Evolutionary conservation across 1,140 invertebrate genomes (phyloP).

Genomic region (Diorhabda sublineata): DNA sequence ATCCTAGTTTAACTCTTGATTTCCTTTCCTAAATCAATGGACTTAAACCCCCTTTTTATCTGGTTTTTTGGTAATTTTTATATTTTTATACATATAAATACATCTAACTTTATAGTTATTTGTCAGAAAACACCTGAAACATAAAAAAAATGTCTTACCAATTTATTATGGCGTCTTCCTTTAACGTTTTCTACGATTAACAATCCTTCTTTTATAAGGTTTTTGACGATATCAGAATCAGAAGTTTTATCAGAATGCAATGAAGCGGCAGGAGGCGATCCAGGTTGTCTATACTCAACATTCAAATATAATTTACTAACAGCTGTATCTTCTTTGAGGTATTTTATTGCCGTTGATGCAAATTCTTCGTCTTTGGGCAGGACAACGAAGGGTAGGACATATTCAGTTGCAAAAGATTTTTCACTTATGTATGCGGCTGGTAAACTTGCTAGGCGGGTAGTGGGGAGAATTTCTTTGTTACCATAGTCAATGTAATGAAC

Average conservation of each 20-base stretch:
- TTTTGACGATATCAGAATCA: slow-evolving; percentile 80
- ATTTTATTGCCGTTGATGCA: slow-evolving; percentile 67
- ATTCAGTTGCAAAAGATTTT: slow-evolving; percentile 81
- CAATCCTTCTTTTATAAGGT: slow-evolving; percentile 80
- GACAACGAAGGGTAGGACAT: slow-evolving; percentile 74
- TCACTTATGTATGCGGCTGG: slow-evolving; percentile 73
- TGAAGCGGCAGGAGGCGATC: slow-evolving; percentile 64
- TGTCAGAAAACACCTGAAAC: too few species aligned
- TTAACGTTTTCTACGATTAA: slow-evolving; percentile 75
- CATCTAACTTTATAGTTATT: too few species aligned
- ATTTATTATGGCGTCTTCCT: slow-evolving; percentile 74
- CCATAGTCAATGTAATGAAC: slow-evolving; percentile 90
- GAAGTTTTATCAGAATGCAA: slow-evolving; percentile 63
- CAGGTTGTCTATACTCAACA: slow-evolving; percentile 63
- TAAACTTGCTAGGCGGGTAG: slow-evolving; percentile 66
- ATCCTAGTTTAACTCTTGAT: not conserved
- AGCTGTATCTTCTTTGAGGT: slow-evolving; percentile 63
- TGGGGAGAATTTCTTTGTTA: slow-evolving; percentile 61
- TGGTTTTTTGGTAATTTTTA: too few species aligned
- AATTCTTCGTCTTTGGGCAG: slow-evolving; percentile 84
- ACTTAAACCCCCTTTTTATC: too few species aligned
- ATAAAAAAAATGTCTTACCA: slow-evolving; percentile 51
- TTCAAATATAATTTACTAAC: slow-evolving; percentile 67
- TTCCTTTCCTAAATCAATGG: not conserved
- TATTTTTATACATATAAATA: too few species aligned